These are phyloP conservation scores for Kryptopterus vitreolus DNA, from an alignment of 2,797 vertebrate species.

Conservation along the genomic window DNA sequence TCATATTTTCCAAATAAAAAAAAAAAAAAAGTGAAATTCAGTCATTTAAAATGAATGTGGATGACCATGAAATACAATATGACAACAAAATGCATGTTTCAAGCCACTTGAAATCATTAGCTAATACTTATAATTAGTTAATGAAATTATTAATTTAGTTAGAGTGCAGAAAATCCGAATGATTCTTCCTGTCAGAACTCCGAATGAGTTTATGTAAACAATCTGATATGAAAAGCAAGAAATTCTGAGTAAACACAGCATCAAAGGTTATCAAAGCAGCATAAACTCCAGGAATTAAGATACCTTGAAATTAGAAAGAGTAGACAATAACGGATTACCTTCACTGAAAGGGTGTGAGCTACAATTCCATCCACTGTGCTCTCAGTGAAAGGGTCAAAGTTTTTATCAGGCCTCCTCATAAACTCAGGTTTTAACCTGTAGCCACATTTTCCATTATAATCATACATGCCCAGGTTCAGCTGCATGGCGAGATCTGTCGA, in stretches of 20 bases:
- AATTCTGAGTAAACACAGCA: background rate
- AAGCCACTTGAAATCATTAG: too few species aligned
- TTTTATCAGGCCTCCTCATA: conserved; percentile 95
- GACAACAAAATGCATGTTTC: background rate
- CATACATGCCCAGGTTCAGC: conserved; percentile 96
- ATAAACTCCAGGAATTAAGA: background rate
- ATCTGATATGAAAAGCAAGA: background rate
- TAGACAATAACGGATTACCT: conserved; percentile 71
- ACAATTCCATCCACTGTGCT: conserved; percentile 96
- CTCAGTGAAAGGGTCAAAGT: conserved; percentile 96
- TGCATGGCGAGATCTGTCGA: conserved; percentile 93
- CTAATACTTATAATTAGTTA: background rate
- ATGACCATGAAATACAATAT: background rate
- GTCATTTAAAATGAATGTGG: background rate
- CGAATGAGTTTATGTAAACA: background rate
- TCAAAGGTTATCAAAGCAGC: background rate
- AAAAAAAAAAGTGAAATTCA: background rate
- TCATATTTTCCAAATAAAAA: background rate
- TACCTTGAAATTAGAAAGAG: background rate
- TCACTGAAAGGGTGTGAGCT: conserved; percentile 95
- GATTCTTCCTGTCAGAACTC: background rate
- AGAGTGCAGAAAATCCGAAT: background rate
- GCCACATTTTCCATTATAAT: conserved; percentile 95
- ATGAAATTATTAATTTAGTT: background rate
- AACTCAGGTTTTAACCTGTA: conserved; percentile 96